Evolutionary conservation across 2,113 vertebrate species (phyloP).

Genomic region (Callipepla squamata): DNA sequence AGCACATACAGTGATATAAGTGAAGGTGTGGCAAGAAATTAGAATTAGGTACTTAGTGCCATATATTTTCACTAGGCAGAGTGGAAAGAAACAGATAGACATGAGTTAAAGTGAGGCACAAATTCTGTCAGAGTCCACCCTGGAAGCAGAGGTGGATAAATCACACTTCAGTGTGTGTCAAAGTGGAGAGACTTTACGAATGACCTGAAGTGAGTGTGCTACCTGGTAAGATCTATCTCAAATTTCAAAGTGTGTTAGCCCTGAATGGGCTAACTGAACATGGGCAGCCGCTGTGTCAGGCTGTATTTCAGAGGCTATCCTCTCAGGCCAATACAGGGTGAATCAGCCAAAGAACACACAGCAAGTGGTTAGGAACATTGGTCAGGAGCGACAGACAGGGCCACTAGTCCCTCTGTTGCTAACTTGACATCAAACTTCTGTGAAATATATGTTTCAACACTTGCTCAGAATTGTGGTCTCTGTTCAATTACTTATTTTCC

Average conservation of each 20-base stretch:
- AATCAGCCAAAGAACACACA: neutral
- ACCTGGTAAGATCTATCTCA: neutral
- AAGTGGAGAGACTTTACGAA: neutral
- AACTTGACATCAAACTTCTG: neutral
- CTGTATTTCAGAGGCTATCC: neutral
- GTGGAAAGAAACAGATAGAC: constrained; percentile 38
- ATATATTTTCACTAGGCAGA: constrained; percentile 47
- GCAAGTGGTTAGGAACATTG: neutral
- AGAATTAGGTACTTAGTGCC: constrained; percentile 46
- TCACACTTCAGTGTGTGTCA: neutral
- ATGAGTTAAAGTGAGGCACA: neutral
- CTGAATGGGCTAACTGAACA: neutral
- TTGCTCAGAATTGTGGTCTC: neutral
- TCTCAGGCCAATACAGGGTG: neutral
- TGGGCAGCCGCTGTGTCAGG: neutral
- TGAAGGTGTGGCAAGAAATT: constrained; percentile 70
- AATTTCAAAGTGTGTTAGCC: neutral
- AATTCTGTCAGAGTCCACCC: neutral
- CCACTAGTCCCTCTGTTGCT: fast-evolving
- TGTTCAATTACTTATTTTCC: neutral
- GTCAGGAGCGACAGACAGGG: fast-evolving
- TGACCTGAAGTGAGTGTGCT: neutral
- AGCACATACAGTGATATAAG: constrained; percentile 60
- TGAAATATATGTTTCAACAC: neutral
- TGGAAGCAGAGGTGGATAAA: neutral